Evolutionary conservation across 2,888 invertebrate genomes (phyloP).

Genomic region (Caenorhabditis angaria): DNA sequence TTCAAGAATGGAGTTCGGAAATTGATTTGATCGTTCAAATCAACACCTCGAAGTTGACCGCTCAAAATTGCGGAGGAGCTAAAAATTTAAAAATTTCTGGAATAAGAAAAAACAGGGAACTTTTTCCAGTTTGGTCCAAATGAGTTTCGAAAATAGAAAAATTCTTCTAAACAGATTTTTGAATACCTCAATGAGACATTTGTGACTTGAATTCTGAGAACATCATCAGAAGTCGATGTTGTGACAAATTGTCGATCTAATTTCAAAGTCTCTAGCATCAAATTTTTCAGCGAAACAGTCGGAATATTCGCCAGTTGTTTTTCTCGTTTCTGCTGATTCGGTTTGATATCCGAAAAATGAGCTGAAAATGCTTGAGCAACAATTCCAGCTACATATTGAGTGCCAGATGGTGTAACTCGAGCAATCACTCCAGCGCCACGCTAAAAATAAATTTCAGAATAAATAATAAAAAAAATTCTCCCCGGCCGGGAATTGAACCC

Average conservation of each 20-base stretch:
- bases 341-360: conserved; percentile 51
- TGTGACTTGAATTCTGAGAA: conserved; percentile 12
- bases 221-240: conserved; percentile 17
- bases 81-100: neutral
- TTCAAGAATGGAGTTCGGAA: conserved; percentile 22
- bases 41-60: conserved; percentile 24
- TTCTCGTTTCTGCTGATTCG: conserved; percentile 15
- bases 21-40: conserved; percentile 20
- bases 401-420: conserved; percentile 60
- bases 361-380: conserved; percentile 56
- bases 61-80: conserved; percentile 24
- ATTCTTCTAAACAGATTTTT: neutral
- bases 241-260: conserved; percentile 28
- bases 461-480: too few relatives aligned
- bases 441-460: conserved; percentile 45
- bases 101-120: neutral
- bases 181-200: conserved; percentile 32
- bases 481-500: conserved; percentile 70
- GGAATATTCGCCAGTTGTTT: conserved; percentile 15
- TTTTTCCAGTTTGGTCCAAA: too few relatives aligned
- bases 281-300: conserved; percentile 21
- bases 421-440: conserved; percentile 60
- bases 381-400: conserved; percentile 60
- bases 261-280: conserved; percentile 29
- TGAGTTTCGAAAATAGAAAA: neutral